Base-by-base conservation (phyloP, 1,140 invertebrate genomes). In the Drosophila parabipectinata region DNA sequence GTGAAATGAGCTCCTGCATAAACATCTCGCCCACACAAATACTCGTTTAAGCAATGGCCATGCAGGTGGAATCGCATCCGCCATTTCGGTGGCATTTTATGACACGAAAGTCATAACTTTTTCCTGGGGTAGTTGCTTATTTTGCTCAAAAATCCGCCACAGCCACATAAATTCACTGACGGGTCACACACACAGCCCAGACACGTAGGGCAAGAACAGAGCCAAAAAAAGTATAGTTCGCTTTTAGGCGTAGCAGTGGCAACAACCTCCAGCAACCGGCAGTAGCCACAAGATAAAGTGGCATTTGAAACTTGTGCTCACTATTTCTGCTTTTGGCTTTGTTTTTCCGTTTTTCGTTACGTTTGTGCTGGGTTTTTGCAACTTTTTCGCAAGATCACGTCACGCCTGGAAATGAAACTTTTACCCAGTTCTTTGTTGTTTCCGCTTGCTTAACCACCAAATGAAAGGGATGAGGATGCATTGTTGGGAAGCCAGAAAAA, bases 1-100 rank as follows among this genome's bases (percentile, higher is more conserved):
- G 76, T 88, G 83, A 88, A 88, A 88, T 88, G 83, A 88, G 83
- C 83, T 88, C 77, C 72, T 83, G 84, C 83, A 88, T 88, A 88
- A 88, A 88, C 83, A 88, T 81, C 62, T 15, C 37, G 54, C 50
- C 60, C 47, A 60, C 53, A 67, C 55, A 56, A 55, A 73, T 32
- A 73, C 39, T 57, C 59, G 37, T 34, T 50, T 63, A 75, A 56
- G 71, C 59, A 57, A 63, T 61, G 51, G 60, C 60, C 56, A 77
- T 82, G 82, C 82, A 85, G 77, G 78, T 82, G 82, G 68, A 66
- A 61, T 62, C 50, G 68, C 62, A 52, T 68, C 63, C 63, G 50
- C 51, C 54, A 44, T 59, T 75, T 60, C 37, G 68, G 77, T 74
- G 80, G 81, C 82, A 84, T 77, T 84, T 84, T 84, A 84, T 85